phyloP scores from a whole-genome alignment of 2,797 vertebrate species.

The Siniperca scherzeri region DNA sequence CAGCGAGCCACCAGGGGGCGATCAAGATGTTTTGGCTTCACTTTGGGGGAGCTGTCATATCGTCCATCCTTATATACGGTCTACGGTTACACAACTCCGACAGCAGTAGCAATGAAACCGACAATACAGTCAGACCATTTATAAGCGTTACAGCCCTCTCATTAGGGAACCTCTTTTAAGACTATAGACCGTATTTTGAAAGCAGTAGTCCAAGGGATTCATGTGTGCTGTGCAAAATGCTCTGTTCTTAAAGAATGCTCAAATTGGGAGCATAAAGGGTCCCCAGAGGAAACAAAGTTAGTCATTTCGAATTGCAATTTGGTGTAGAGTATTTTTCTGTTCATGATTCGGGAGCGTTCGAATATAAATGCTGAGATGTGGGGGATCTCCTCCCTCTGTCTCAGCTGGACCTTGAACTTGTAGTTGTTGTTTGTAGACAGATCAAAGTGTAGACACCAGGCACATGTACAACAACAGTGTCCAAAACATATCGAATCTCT shows the following conservation, averaged over 20 bases:
- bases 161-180: no score
- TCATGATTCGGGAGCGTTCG: not conserved
- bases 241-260: not conserved
- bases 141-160: no score
- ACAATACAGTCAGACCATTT: no score
- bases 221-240: not conserved
- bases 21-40: no score
- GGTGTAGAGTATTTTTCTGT: not conserved
- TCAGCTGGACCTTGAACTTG: not conserved
- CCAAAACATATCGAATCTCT: not conserved
- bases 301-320: not conserved
- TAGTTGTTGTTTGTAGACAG: not conserved
- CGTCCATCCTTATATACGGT: no score
- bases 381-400: not conserved
- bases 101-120: no score
- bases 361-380: no score
- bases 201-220: not conserved
- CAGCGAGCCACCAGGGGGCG: no score
- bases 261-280: not conserved
- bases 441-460: not conserved
- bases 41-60: no score
- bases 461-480: no score
- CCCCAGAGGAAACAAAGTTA: not conserved
- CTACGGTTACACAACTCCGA: no score
- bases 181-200: not conserved